Percentiles rank a stretch among this genome's conserved stretches.
Conservation (phyloP, 2,888 invertebrate genomes). For the Torymus texanus region DNA sequence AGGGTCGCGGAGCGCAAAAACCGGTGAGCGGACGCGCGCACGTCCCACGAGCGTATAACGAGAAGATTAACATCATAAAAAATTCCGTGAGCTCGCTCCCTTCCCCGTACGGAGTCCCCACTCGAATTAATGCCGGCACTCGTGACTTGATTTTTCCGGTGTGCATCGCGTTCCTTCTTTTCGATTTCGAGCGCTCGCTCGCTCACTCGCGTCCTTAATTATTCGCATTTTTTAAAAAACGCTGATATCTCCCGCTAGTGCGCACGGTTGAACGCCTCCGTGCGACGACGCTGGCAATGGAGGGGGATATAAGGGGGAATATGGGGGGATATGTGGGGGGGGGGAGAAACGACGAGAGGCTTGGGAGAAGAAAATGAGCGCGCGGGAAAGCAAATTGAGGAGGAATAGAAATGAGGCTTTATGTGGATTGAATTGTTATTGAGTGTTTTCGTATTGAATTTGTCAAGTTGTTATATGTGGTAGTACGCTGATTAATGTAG, state of each 20-base stretch:
- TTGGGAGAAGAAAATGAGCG: too few relatives aligned
- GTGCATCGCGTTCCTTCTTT: slow-evolving; percentile 30
- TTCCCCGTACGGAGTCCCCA: not conserved
- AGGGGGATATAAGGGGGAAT: too few relatives aligned
- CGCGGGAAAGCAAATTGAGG: too few relatives aligned
- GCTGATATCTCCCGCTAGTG: slow-evolving; percentile 20
- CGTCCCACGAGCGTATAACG: not conserved
- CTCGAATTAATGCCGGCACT: slow-evolving; percentile 52
- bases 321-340: too few relatives aligned
- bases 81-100: slow-evolving; percentile 32
- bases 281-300: too few relatives aligned
- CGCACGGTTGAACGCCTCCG: too few relatives aligned
- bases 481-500: too few relatives aligned
- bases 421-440: too few relatives aligned
- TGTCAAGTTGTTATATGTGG: too few relatives aligned
- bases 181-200: not conserved
- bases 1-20: not conserved
- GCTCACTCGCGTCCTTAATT: slow-evolving; percentile 5
- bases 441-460: too few relatives aligned
- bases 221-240: slow-evolving; percentile 43
- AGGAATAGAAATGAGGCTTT: too few relatives aligned
- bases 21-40: not conserved
- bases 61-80: slow-evolving; percentile 52
- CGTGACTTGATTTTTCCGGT: slow-evolving; percentile 46
- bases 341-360: too few relatives aligned